These are phyloP conservation scores for Anguilla megastoma DNA, from an alignment of 2,797 vertebrate genomes.

Conservation along the genomic window DNA sequence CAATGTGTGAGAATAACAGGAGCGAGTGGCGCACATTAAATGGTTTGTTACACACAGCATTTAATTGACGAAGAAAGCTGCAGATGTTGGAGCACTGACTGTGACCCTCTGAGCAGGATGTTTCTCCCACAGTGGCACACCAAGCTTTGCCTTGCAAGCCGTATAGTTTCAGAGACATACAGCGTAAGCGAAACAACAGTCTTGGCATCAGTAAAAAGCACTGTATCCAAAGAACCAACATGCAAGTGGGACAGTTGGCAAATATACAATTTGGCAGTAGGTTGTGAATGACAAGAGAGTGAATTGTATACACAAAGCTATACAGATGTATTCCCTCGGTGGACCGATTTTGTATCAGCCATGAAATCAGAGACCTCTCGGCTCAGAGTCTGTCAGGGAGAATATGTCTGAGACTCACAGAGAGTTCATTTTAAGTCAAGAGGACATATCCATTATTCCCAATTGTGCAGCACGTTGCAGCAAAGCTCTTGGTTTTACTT, in stretches of 20 bases:
- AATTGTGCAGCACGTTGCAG: neutral
- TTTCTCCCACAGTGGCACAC: neutral
- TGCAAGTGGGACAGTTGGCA: slow-evolving; percentile 56
- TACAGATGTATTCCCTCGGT: slow-evolving; percentile 12
- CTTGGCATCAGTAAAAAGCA: slow-evolving; percentile 35
- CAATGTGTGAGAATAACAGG: neutral
- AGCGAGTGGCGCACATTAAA: neutral
- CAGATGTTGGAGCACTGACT: slow-evolving; percentile 17
- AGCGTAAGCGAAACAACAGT: slow-evolving; percentile 31
- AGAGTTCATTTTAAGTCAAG: slow-evolving; percentile 50
- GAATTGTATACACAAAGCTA: slow-evolving; percentile 48
- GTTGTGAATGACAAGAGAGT: slow-evolving; percentile 53
- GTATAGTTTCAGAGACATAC: neutral
- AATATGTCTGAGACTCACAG: neutral
- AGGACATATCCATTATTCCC: slow-evolving; percentile 33
- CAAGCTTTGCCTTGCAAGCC: neutral
- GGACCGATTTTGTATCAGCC: slow-evolving; percentile 17
- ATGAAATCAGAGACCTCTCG: neutral
- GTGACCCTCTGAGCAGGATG: neutral
- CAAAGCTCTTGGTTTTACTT: slow-evolving; percentile 38
- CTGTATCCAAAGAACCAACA: slow-evolving; percentile 57
- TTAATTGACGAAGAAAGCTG: slow-evolving; percentile 35
- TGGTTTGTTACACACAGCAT: slow-evolving; percentile 21
- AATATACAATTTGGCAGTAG: slow-evolving; percentile 62
- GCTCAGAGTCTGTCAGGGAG: neutral